Evolutionary conservation across 2,797 vertebrate species (phyloP).

Genomic region (Rhinella marina): DNA sequence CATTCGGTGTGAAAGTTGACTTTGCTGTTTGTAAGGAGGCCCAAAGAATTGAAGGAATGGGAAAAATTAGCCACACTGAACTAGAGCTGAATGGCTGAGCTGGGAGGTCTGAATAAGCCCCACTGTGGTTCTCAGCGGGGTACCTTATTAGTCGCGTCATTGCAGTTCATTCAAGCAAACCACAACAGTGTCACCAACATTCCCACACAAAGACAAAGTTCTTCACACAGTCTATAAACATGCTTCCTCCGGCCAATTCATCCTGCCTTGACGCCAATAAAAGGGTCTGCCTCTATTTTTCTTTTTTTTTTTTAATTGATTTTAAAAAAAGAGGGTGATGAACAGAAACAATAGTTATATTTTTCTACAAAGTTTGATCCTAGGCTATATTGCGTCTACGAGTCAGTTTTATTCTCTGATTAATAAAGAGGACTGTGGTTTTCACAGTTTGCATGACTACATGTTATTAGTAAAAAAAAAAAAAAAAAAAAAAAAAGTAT

Average conservation of each 20-base stretch:
- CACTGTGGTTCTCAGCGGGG: constrained; percentile 72
- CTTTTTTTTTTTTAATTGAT: constrained; percentile 64
- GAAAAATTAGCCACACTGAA: constrained; percentile 89
- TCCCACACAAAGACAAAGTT: constrained; percentile 89
- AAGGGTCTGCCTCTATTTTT: constrained; percentile 65
- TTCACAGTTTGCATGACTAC: too few relatives aligned
- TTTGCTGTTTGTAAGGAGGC: constrained; percentile 80
- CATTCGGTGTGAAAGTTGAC: constrained; percentile 87
- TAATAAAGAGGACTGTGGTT: too few relatives aligned
- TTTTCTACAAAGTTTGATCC: constrained; percentile 60
- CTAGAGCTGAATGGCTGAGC: constrained; percentile 85
- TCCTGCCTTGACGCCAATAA: constrained; percentile 79
- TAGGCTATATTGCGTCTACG: not conserved
- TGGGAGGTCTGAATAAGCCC: constrained; percentile 82
- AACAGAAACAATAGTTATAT: constrained; percentile 66
- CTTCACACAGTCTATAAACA: constrained; percentile 95
- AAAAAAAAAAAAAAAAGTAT: too few relatives aligned
- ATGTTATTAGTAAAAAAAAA: too few relatives aligned
- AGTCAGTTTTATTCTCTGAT: too few relatives aligned
- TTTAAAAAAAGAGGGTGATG: constrained; percentile 60
- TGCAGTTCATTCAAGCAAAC: constrained; percentile 88
- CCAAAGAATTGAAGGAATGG: constrained; percentile 80
- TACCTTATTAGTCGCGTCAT: constrained; percentile 85
- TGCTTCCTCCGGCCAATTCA: constrained; percentile 85
- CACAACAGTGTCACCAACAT: constrained; percentile 88